phyloP scores from a whole-genome alignment of 2,888 invertebrate genomes.

The Esperia sulphurella region DNA sequence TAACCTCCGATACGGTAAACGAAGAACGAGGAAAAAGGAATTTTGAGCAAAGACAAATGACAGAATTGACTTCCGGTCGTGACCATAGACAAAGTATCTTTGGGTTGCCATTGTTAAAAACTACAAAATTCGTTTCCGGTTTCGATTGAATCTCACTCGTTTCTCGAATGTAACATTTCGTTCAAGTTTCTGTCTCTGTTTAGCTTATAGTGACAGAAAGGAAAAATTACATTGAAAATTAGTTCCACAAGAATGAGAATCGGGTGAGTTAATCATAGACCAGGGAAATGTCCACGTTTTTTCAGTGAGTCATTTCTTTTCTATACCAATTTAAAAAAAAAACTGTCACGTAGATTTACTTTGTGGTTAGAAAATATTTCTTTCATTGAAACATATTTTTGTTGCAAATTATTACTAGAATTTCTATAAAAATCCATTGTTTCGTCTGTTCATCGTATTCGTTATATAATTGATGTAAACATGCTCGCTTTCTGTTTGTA shows the following conservation, averaged over 20 bases:
- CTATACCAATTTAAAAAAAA: slow-evolving; percentile 8
- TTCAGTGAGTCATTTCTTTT: slow-evolving; percentile 21
- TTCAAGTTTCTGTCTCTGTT: no score
- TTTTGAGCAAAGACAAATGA: slow-evolving; percentile 47
- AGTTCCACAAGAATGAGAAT: background rate
- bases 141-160: background rate
- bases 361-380: slow-evolving; percentile 29
- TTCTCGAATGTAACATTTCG: background rate
- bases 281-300: slow-evolving; percentile 25
- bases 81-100: background rate
- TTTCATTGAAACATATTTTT: slow-evolving; percentile 50
- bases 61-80: slow-evolving; percentile 10
- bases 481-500: slow-evolving; percentile 43
- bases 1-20: slow-evolving; percentile 72
- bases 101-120: slow-evolving; percentile 16
- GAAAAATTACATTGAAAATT: no score
- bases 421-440: slow-evolving; percentile 47
- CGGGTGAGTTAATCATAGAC: slow-evolving; percentile 13
- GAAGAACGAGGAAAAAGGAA: slow-evolving; percentile 68
- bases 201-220: no score
- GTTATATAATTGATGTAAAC: slow-evolving; percentile 34
- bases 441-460: slow-evolving; percentile 39
- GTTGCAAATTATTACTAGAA: slow-evolving; percentile 53
- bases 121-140: no score
- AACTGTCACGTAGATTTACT: slow-evolving; percentile 50